Percentiles rank a stretch among this genome's conserved stretches.
Evolutionary conservation across 2,888 invertebrate genomes (phyloP).

Genomic region (Portevinia maculata): DNA sequence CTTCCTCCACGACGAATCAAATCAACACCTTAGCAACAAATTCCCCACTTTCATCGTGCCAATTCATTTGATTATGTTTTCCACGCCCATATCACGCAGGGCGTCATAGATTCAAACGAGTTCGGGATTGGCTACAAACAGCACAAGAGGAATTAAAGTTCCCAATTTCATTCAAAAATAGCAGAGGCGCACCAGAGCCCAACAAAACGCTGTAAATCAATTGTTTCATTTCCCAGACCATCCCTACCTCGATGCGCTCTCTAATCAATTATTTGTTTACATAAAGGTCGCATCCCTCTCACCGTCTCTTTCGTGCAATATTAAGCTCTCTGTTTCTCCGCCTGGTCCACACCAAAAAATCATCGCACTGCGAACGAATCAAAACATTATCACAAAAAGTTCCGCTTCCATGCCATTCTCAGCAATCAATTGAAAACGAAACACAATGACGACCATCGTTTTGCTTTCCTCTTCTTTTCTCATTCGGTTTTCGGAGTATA

Average conservation of each 20-base stretch:
- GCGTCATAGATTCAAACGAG: constrained; percentile 64
- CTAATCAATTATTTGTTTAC: constrained; percentile 73
- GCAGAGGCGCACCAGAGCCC: constrained; percentile 34
- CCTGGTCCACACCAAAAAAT: constrained; percentile 45
- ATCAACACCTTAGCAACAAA: constrained; percentile 69
- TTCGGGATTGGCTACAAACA: constrained; percentile 68
- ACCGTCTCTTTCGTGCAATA: constrained; percentile 16
- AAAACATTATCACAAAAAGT: constrained; percentile 58
- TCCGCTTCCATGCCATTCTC: constrained; percentile 42
- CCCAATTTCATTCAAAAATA: constrained; percentile 67
- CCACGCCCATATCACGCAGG: constrained; percentile 73
- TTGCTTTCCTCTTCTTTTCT: constrained; percentile 69
- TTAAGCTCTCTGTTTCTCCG: neutral
- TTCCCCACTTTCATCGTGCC: constrained; percentile 72
- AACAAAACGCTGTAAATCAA: constrained; percentile 60
- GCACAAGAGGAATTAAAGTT: constrained; percentile 67
- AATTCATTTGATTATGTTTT: constrained; percentile 73
- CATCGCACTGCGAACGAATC: constrained; percentile 65
- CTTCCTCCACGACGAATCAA: constrained; percentile 65
- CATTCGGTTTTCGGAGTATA: constrained; percentile 72
- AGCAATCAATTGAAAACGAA: constrained; percentile 51
- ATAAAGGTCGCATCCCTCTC: constrained; percentile 73
- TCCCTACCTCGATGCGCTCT: constrained; percentile 48
- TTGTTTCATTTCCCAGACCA: constrained; percentile 59
- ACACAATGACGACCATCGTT: constrained; percentile 70